Evolutionary conservation across 1,140 invertebrate species (phyloP).

Genomic region (Tigriopus japonicus): DNA sequence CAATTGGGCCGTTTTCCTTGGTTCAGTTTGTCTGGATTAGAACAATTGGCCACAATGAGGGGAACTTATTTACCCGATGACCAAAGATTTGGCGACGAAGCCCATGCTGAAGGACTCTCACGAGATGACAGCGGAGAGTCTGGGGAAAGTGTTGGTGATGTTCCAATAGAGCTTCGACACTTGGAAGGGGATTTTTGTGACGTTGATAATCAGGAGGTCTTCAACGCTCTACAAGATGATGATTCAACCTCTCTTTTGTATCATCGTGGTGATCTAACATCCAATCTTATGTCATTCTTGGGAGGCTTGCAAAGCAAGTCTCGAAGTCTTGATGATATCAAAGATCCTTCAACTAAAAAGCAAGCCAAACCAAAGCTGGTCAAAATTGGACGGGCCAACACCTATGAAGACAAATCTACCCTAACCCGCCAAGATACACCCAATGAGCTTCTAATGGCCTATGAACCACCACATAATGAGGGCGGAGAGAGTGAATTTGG

Average conservation of each 20-base stretch:
- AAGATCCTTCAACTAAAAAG: no score
- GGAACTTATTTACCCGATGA: no score
- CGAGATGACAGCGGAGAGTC: conserved; percentile 8
- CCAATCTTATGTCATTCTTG: no score
- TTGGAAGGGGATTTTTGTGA: conserved; percentile 1
- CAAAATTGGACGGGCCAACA: not conserved
- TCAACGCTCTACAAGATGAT: no score
- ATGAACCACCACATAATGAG: not conserved
- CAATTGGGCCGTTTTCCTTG: not conserved
- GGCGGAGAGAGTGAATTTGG: not conserved
- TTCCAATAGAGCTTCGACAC: conserved; percentile 13
- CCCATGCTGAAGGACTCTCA: not conserved
- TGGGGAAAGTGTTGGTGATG: not conserved
- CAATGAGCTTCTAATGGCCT: not conserved
- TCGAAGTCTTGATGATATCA: no score
- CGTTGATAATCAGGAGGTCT: not conserved
- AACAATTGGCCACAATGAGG: not conserved
- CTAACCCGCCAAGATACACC: not conserved
- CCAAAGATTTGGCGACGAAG: no score
- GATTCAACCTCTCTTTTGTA: no score
- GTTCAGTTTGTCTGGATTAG: not conserved
- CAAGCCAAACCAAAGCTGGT: no score
- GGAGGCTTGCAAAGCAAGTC: no score
- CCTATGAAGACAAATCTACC: not conserved
- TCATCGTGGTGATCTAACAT: no score